Evolutionary conservation across 2,113 vertebrate species (phyloP).

Genomic region (Sorex araneus): DNA sequence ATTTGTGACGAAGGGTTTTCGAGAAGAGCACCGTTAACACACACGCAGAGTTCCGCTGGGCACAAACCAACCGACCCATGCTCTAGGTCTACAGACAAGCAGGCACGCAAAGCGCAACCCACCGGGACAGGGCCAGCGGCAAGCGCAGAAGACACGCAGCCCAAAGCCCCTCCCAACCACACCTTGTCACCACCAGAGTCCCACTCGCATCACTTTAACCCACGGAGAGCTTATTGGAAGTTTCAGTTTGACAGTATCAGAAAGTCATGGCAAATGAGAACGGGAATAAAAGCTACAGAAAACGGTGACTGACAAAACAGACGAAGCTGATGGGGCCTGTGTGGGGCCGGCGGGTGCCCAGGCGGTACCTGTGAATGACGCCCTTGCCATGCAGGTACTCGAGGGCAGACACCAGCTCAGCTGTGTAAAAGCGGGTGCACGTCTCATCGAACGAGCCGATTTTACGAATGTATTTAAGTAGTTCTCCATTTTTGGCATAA

Average conservation of each 20-base stretch:
- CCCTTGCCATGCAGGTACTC: slow-evolving; percentile 98
- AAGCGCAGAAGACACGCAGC: no score
- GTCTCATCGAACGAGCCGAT: slow-evolving; percentile 99
- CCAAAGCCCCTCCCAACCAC: no score
- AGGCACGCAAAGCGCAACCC: no score
- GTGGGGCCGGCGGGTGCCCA: neutral
- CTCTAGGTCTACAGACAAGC: no score
- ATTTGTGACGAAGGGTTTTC: slow-evolving; percentile 61
- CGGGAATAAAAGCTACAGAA: neutral
- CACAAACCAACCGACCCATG: no score
- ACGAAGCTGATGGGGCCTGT: no score
- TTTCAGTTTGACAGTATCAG: slow-evolving; percentile 22
- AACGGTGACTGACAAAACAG: slow-evolving; percentile 15
- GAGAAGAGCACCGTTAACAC: no score
- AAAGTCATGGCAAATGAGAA: slow-evolving; percentile 29
- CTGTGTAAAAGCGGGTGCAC: slow-evolving; percentile 98
- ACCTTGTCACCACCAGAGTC: no score
- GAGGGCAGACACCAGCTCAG: slow-evolving; percentile 97
- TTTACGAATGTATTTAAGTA: slow-evolving; percentile 99
- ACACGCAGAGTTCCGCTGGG: no score
- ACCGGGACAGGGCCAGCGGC: no score
- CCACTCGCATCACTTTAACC: no score
- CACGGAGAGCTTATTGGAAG: neutral
- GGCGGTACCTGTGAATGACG: slow-evolving; percentile 97
- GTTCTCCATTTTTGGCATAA: slow-evolving; percentile 99